Conservation (phyloP, 2,797 vertebrate species). For the Limosa lapponica region DNA sequence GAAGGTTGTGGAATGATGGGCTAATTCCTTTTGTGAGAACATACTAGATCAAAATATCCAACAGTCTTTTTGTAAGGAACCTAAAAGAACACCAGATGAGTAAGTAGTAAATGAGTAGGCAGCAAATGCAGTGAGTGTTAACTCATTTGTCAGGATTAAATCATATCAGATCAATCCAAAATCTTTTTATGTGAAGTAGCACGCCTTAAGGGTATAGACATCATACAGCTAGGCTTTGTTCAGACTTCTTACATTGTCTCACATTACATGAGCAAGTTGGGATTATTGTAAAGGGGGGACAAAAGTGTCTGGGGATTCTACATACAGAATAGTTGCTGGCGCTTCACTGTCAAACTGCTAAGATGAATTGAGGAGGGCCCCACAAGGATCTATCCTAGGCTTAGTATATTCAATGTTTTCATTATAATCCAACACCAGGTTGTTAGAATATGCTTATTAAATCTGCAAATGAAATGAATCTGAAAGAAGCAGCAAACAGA, state of each 20-base stretch:
- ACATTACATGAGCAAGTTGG: not conserved
- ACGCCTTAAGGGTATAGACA: not conserved
- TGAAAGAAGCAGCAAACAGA: slow-evolving; percentile 3
- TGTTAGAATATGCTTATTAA: slow-evolving; percentile 22
- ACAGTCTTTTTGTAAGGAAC: not conserved
- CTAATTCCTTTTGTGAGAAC: not conserved
- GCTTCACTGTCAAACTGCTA: not conserved
- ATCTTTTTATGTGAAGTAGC: not conserved
- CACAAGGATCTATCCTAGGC: not conserved
- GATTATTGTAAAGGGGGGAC: not conserved
- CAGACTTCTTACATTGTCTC: not conserved
- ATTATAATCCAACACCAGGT: not conserved
- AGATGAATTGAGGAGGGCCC: not conserved
- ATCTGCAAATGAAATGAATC: slow-evolving; percentile 2
- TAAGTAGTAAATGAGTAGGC: slow-evolving; percentile 14
- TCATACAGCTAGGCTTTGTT: not conserved
- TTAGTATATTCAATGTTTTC: not conserved
- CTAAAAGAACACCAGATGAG: slow-evolving; percentile 2
- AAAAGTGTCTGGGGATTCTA: not conserved
- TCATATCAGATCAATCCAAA: slow-evolving; percentile 36
- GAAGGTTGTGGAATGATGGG: not conserved
- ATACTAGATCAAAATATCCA: not conserved
- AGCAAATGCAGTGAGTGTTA: slow-evolving; percentile 30
- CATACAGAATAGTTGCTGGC: not conserved
- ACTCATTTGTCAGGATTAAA: slow-evolving; percentile 51